Conservation (phyloP, 2,888 invertebrate genomes). For the Chironomus tentans region DNA sequence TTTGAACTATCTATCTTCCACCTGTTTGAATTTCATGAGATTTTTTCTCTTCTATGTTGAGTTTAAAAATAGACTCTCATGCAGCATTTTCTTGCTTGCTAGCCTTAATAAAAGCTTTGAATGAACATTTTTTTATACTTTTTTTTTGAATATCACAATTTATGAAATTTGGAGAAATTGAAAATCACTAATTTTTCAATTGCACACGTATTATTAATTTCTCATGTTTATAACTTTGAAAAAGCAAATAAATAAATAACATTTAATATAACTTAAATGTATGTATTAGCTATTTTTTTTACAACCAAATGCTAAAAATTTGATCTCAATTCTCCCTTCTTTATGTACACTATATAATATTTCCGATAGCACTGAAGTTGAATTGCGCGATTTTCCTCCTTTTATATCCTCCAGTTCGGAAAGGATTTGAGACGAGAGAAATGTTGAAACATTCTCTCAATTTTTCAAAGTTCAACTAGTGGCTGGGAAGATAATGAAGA, state of each 20-base stretch:
- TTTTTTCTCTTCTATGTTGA: neutral
- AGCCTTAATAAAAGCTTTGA: too few species aligned
- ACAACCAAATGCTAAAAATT: too few species aligned
- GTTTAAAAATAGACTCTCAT: neutral
- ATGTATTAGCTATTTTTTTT: too few species aligned
- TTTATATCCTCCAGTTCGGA: slow-evolving; percentile 4
- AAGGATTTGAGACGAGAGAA: neutral
- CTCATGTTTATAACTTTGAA: too few species aligned
- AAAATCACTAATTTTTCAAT: too few species aligned
- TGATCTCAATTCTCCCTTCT: neutral
- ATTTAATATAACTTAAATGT: too few species aligned
- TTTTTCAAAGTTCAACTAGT: slow-evolving; percentile 14
- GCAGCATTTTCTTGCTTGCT: neutral
- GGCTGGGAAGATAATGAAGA: neutral
- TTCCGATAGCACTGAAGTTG: slow-evolving; percentile 10
- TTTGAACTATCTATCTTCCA: neutral
- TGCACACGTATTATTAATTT: too few species aligned
- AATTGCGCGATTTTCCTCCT: slow-evolving; percentile 13
- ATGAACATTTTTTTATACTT: too few species aligned
- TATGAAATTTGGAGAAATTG: too few species aligned
- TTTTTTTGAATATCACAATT: too few species aligned
- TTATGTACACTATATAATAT: slow-evolving; percentile 3
- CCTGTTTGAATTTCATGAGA: neutral
- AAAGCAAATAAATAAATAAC: too few species aligned
- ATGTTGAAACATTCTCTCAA: neutral